Evolutionary conservation across 1,140 invertebrate genomes (phyloP).

Genomic region (Bombyx mandarina): DNA sequence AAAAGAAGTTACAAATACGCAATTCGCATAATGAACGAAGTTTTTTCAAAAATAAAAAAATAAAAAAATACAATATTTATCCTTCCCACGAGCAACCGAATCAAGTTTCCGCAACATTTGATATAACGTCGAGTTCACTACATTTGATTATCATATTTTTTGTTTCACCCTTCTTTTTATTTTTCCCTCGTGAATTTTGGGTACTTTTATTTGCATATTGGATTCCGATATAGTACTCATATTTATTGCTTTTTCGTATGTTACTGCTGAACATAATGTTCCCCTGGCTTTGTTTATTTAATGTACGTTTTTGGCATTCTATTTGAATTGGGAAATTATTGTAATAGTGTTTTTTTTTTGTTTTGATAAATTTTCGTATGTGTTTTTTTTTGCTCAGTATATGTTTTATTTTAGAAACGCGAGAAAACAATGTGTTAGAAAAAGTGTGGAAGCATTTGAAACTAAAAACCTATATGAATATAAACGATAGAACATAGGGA

Average conservation of each 20-base stretch:
- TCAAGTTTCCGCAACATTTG: conserved; percentile 17
- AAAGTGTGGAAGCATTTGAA: too few species aligned
- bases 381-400: neutral
- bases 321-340: neutral
- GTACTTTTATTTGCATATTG: conserved; percentile 56
- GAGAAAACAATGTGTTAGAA: too few species aligned
- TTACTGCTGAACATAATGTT: conserved; percentile 41
- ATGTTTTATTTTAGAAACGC: too few species aligned
- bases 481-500: too few species aligned
- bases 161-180: conserved; percentile 45
- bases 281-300: conserved; percentile 19
- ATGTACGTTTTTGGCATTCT: conserved; percentile 14
- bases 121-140: conserved; percentile 37
- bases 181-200: conserved; percentile 48
- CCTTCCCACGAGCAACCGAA: conserved; percentile 4
- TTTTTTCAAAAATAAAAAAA: too few species aligned
- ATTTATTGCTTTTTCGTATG: conserved; percentile 44
- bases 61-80: too few species aligned
- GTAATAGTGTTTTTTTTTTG: neutral
- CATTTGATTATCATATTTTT: conserved; percentile 61
- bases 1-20: too few species aligned
- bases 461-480: too few species aligned
- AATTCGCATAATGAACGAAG: too few species aligned
- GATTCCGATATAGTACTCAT: conserved; percentile 56
- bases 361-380: neutral